phyloP scores from a whole-genome alignment of 2,113 vertebrate species.

The Melospiza melodia region DNA sequence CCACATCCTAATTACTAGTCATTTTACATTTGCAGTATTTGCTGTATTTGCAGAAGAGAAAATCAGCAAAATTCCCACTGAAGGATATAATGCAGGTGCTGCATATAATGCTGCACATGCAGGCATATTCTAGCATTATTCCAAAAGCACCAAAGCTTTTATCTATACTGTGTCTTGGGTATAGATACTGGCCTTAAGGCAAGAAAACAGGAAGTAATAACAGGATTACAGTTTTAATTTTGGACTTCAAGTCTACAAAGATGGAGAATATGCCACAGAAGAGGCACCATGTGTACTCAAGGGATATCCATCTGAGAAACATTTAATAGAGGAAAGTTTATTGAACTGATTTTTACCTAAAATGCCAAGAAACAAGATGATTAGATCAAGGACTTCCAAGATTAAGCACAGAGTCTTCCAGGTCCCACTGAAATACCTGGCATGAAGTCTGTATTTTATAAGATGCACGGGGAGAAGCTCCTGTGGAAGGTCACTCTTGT shows the following conservation, averaged over 20 bases:
- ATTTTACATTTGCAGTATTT: neutral
- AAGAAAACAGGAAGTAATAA: neutral
- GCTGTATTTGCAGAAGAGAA: neutral
- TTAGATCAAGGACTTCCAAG: neutral
- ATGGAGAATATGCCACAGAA: neutral
- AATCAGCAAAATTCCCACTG: neutral
- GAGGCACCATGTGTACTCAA: neutral
- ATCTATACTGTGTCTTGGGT: neutral
- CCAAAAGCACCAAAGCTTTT: neutral
- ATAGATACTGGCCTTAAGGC: neutral
- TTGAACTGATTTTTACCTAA: neutral
- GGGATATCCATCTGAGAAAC: neutral
- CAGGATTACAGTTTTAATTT: neutral
- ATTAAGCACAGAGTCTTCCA: neutral
- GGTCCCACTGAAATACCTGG: neutral
- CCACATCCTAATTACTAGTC: neutral
- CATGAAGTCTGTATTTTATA: neutral
- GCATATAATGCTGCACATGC: neutral
- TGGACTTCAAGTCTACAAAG: neutral
- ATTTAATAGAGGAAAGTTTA: neutral
- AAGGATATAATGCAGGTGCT: neutral
- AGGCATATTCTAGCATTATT: neutral
- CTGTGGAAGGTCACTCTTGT: neutral
- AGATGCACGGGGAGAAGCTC: neutral
- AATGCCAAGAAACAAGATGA: fast-evolving